Base-by-base conservation (phyloP, 1,140 invertebrate species). In the Drosophila prosaltans region DNA sequence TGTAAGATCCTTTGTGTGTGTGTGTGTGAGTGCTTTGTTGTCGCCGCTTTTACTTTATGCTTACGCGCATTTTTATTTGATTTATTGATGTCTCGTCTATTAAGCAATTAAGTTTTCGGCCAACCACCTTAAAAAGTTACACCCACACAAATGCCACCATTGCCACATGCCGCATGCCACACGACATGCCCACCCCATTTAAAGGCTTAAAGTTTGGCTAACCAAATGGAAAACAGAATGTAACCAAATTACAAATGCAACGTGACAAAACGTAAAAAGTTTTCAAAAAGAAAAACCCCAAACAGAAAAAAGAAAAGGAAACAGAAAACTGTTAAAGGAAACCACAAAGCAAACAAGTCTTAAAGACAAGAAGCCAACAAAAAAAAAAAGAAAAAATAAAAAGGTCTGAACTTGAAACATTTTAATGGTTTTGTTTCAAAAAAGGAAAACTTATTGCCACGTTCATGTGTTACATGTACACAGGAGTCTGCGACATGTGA, bases 31-130 rank as follows among this genome's bases (percentile, higher is more conserved):
- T 16, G 66, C 57, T 85, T 78, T 76, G 72, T 84, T 77, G 76
- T 77, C 76, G 68, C n/a, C 57, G 64, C 74, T 67, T 72, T 81
- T 61, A 66, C 74, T 84, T 80, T 84, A 74, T 84, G 81, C 81
- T 84, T 85, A 78, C 74, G 81, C 81, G 82, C 71, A 86, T 85
- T 86, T 84, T 85, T 81, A 55, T 74, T 86, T 85, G 81, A 85
- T 85, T 85, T 85, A 85, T 85, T 77, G 81, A 85, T 86, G 81
- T 86, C 82, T 86, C 81, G 81, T 86, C 81, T 85, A 85, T 85
- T 85, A 86, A 85, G 81, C 81, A 85, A 85, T 85, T 85, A 85
- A 85, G 67, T 82, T 81, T 81, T 78, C 60, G 57, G 40, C 59
- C 64, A 51, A 51, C 45, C 45, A 51, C 21, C 45, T 51, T 16